These are phyloP conservation scores for Pseudomyrmex sp. DNA, from an alignment of 1,140 invertebrate species.

Conservation along the genomic window DNA sequence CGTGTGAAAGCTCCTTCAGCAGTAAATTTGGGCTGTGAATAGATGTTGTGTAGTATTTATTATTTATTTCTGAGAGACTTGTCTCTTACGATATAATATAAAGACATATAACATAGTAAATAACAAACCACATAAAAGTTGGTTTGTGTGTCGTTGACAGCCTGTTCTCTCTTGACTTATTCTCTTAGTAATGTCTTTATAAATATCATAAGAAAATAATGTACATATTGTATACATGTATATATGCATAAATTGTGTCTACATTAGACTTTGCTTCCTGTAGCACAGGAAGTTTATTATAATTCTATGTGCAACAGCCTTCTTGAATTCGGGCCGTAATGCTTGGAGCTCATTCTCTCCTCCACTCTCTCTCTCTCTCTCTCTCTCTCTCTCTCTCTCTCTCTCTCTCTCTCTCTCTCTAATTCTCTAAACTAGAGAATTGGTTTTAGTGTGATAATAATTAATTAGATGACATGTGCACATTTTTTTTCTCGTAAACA, in stretches of 20 bases:
- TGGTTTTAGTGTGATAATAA: too few species aligned
- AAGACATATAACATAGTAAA: background rate
- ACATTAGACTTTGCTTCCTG: too few species aligned
- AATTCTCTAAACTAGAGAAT: too few species aligned
- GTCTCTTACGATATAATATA: background rate
- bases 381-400: background rate
- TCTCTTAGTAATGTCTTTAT: too few species aligned
- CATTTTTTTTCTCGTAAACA: too few species aligned
- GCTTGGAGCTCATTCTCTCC: background rate
- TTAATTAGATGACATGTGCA: too few species aligned
- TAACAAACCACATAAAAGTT: background rate
- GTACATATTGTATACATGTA: background rate
- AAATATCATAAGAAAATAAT: too few species aligned
- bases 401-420: too few species aligned
- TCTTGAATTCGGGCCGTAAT: background rate
- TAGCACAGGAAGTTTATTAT: background rate
- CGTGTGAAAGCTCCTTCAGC: background rate
- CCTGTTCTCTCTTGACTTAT: too few species aligned
- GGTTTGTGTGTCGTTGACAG: too few species aligned
- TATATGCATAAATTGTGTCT: too few species aligned
- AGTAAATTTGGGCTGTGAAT: slow-evolving; percentile 15
- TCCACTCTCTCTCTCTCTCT: background rate
- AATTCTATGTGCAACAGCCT: background rate
- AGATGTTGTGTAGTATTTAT: slow-evolving; percentile 5
- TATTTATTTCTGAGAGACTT: slow-evolving; percentile 3